These are phyloP conservation scores for Heliocidaris tuberculata DNA, from an alignment of 35 echinoderm and acorn worm genomes.

Conservation along the genomic window DNA sequence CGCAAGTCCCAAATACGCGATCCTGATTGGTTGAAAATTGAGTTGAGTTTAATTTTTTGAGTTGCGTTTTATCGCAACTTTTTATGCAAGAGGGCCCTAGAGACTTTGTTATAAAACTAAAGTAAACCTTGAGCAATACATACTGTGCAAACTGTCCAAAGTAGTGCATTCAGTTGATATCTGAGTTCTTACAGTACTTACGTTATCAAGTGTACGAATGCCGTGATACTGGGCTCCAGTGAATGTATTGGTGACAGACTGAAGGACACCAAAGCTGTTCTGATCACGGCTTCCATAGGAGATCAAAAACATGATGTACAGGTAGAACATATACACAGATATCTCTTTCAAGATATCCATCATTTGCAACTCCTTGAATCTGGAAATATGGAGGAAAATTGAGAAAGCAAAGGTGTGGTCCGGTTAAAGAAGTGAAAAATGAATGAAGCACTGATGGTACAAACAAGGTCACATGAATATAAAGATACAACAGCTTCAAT, in stretches of 20 bases:
- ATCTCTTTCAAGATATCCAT: slow-evolving; percentile 77
- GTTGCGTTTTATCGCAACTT: too few relatives aligned
- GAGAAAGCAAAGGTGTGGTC: background rate
- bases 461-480: too few relatives aligned
- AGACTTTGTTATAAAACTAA: too few relatives aligned
- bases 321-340: slow-evolving; percentile 76
- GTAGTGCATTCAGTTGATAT: background rate
- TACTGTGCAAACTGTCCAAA: too few relatives aligned
- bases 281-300: slow-evolving; percentile 74
- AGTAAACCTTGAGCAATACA: too few relatives aligned
- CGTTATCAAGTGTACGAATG: slow-evolving; percentile 22
- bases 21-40: too few relatives aligned
- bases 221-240: slow-evolving; percentile 74
- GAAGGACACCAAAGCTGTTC: slow-evolving; percentile 52
- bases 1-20: too few relatives aligned
- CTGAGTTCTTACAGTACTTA: slow-evolving; percentile 44
- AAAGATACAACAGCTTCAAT: too few relatives aligned
- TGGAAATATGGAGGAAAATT: background rate
- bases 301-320: slow-evolving; percentile 80
- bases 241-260: slow-evolving; percentile 63
- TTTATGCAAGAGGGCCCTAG: too few relatives aligned
- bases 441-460: too few relatives aligned
- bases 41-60: too few relatives aligned
- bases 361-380: slow-evolving; percentile 96
- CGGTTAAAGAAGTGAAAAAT: too few relatives aligned